Conservation (phyloP, 2,113 vertebrate species). For the Gambusia affinis region DNA sequence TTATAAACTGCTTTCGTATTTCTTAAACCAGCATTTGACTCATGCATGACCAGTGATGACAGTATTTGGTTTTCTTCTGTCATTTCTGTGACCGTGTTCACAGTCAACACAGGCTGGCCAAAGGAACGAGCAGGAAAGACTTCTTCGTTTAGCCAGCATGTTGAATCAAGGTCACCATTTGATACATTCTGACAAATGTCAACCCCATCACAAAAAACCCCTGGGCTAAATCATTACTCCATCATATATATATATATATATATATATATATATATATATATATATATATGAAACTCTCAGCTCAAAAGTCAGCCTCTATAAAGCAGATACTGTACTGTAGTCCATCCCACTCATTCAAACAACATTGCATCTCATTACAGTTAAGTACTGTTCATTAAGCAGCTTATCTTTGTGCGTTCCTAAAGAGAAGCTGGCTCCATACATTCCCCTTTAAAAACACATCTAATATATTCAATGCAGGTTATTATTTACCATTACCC, state of each 20-base stretch:
- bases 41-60: no score
- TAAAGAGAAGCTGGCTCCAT: no score
- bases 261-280: neutral
- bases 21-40: no score
- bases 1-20: no score
- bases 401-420: no score
- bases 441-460: neutral
- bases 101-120: slow-evolving; percentile 6
- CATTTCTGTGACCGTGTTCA: neutral
- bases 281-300: no score
- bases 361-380: neutral
- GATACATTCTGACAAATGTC: slow-evolving; percentile 62
- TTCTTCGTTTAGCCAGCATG: slow-evolving; percentile 26
- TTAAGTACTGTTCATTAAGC: no score
- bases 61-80: neutral
- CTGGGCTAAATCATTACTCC: slow-evolving; percentile 44
- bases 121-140: slow-evolving; percentile 5
- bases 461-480: neutral
- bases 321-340: neutral
- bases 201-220: slow-evolving; percentile 54
- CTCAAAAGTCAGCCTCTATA: no score
- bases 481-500: neutral
- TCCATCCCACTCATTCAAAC: neutral
- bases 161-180: slow-evolving; percentile 51
- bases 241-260: slow-evolving; percentile 34